A percentile compares a stretch with the other conserved stretches of the same genome.
These are phyloP conservation scores for Zapus hudsonius DNA, from an alignment of 2,113 vertebrate species.

Conservation along the genomic window DNA sequence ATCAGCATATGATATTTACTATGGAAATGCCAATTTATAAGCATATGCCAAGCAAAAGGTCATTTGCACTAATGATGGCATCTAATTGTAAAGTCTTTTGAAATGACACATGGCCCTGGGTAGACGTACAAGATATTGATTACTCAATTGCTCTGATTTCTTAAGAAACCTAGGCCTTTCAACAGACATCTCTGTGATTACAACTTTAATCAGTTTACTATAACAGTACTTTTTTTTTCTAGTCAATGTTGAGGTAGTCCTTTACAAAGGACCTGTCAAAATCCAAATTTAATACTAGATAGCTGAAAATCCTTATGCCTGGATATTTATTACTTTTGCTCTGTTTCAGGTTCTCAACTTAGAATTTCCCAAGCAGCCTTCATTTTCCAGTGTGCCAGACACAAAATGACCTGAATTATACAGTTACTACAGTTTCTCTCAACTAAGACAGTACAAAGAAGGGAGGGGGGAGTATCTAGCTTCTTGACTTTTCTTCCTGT, in stretches of 20 bases:
- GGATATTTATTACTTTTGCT: background rate
- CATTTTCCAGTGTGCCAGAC: background rate
- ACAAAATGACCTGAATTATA: slow-evolving; percentile 7
- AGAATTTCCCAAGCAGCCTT: slow-evolving; percentile 13
- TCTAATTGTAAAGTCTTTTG: background rate
- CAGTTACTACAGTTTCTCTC: background rate
- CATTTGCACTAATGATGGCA: slow-evolving; percentile 27
- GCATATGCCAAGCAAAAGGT: background rate
- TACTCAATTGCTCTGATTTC: slow-evolving; percentile 8
- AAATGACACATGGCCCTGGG: slow-evolving; percentile 9
- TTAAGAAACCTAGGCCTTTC: background rate
- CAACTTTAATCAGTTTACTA: background rate
- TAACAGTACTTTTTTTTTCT: background rate
- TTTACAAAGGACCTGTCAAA: slow-evolving; percentile 11
- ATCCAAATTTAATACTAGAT: background rate
- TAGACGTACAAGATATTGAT: slow-evolving; percentile 2
- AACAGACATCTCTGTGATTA: background rate
- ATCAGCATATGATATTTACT: slow-evolving; percentile 27
- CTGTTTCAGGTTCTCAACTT: slow-evolving; percentile 25
- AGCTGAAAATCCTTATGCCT: slow-evolving; percentile 20
- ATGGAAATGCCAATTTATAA: background rate
- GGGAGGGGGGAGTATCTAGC: background rate
- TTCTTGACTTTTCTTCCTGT: background rate
- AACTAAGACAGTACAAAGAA: background rate
- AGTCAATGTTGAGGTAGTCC: background rate